Evolutionary conservation across 2,113 vertebrate genomes (phyloP).

Genomic region (Chelonoidis abingdonii): DNA sequence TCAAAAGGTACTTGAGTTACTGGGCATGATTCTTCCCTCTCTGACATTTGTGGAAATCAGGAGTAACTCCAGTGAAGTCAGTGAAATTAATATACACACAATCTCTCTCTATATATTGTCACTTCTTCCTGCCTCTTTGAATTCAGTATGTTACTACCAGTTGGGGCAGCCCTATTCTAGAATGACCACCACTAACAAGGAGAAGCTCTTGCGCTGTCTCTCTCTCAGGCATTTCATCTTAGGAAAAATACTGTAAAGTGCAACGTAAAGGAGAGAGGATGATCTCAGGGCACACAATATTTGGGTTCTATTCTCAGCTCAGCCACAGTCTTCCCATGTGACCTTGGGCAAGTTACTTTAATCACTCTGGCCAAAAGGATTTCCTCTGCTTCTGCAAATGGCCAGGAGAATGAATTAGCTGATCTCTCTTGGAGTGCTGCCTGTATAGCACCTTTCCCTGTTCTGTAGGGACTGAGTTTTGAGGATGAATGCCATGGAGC

Average conservation of each 20-base stretch:
- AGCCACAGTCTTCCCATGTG: neutral
- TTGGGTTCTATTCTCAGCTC: neutral
- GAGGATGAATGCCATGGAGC: neutral
- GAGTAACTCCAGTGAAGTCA: slow-evolving; percentile 13
- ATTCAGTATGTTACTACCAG: neutral
- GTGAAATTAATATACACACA: neutral
- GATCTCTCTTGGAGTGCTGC: neutral
- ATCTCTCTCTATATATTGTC: neutral
- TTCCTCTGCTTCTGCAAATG: neutral
- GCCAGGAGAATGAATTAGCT: neutral
- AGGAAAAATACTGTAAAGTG: neutral
- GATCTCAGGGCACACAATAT: neutral
- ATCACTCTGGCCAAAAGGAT: neutral
- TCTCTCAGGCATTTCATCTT: neutral
- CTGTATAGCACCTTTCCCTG: neutral
- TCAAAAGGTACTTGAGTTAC: slow-evolving; percentile 16
- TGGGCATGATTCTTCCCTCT: slow-evolving; percentile 2
- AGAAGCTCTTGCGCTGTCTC: neutral
- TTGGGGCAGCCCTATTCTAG: neutral
- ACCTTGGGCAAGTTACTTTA: neutral
- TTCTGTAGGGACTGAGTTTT: neutral
- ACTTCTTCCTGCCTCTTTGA: neutral
- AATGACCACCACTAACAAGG: neutral
- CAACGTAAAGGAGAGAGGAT: neutral
- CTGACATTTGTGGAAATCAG: neutral